Percentiles rank a stretch among this genome's conserved stretches.
These are phyloP conservation scores for Channallabes apus DNA, from an alignment of 2,797 vertebrate genomes.

Conservation along the genomic window DNA sequence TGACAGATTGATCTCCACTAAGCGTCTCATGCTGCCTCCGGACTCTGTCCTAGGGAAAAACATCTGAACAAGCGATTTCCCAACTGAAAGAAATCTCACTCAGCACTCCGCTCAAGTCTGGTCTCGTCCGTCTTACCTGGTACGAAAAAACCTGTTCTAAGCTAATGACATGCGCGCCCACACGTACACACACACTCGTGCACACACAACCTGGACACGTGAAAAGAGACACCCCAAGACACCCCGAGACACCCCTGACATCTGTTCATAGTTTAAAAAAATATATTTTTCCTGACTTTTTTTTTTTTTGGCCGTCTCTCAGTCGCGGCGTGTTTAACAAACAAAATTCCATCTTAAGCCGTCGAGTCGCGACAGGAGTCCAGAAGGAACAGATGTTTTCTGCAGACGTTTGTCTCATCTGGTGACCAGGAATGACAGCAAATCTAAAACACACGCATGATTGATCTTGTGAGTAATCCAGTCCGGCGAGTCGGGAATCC, in stretches of 20 bases:
- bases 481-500: neutral
- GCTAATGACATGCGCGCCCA: neutral
- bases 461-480: neutral
- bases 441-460: neutral
- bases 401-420: neutral
- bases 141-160: slow-evolving; percentile 17
- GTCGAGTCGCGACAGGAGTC: neutral
- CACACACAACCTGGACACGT: neutral
- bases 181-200: neutral
- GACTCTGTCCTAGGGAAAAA: neutral
- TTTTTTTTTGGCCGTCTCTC: neutral
- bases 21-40: neutral
- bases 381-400: neutral
- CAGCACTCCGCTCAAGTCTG: slow-evolving; percentile 26
- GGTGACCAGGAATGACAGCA: neutral
- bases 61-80: neutral
- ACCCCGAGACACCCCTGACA: no score
- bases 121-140: slow-evolving; percentile 27
- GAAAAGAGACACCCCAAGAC: neutral
- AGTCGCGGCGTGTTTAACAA: no score
- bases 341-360: neutral
- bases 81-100: neutral
- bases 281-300: neutral
- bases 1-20: neutral
- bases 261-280: neutral